Base-by-base conservation (phyloP, 2,797 vertebrate genomes). In the Ambastaia sidthimunki region DNA sequence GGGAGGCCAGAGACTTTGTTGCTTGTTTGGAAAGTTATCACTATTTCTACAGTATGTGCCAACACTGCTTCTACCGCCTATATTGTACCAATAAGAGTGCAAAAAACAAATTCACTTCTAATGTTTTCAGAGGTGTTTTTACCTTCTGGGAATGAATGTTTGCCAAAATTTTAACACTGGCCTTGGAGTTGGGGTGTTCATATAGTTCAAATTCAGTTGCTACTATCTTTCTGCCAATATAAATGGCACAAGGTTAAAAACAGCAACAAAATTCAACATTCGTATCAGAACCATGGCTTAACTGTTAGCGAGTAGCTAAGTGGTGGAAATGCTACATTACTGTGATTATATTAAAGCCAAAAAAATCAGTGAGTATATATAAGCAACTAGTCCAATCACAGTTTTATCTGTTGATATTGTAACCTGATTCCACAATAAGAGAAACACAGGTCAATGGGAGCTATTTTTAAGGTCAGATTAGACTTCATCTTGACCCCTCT, bases 11-110 rank as follows among this genome's bases (percentile, higher is more conserved):
- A 23, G 11, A 59, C 1, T 0, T 31, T 76, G 34, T 48, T 77
- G 23, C 18, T 21, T 59, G 37, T 16, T 77, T 69, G 52, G 18
- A 69, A 77, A 75, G 60, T 7, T 54, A 59, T 34, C 37, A 76
- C 3, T 1, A n/a, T 7, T 48, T 77, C 52, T 59, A 18, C 18
- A 7, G 3, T 19, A 76, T 15, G 44, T 59, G 52, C 37, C 52
- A 69, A 54, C 25, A 59, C 12, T 25, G 65, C 55, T 76, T 68
- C 37, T 5, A 19, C 12, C 16, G 15, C 16, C 60, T 65, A 12
- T 65, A 12, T 4, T 41, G 9, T 37, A 16, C 34, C 15, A 55
- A 34, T 71, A 7, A 15, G 12, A 57, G 34, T 75, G 63, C n/a
- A 13, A 47, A 23, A 7, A 41, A 34, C 10, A n/a, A 63, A 19